These are phyloP conservation scores for Eptesicus fuscus DNA, from an alignment of 2,113 vertebrate species.

Conservation along the genomic window DNA sequence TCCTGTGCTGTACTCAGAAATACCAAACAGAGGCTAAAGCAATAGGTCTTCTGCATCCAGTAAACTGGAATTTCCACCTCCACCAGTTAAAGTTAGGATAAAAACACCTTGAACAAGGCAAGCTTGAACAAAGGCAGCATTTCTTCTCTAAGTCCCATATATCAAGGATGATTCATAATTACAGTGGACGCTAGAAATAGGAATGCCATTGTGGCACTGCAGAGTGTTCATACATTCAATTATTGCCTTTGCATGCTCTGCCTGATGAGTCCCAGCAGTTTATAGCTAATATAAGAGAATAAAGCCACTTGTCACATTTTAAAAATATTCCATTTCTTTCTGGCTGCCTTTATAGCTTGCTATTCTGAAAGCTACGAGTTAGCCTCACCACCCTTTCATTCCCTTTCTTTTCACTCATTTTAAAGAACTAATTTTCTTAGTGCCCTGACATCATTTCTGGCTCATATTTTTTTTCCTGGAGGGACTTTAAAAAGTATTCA, in stretches of 20 bases:
- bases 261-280: constrained; percentile 67
- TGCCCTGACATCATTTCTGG: constrained; percentile 22
- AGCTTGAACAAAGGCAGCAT: constrained; percentile 60
- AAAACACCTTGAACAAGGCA: constrained; percentile 53
- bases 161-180: constrained; percentile 54
- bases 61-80: constrained; percentile 24
- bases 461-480: not conserved
- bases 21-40: not conserved
- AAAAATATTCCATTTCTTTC: constrained; percentile 69
- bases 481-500: constrained; percentile 4
- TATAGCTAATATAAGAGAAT: constrained; percentile 67
- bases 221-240: constrained; percentile 63
- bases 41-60: constrained; percentile 14
- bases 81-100: constrained; percentile 51
- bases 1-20: not conserved
- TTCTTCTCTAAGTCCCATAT: constrained; percentile 64
- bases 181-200: constrained; percentile 73
- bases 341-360: constrained; percentile 46
- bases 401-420: not conserved
- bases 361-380: constrained; percentile 47
- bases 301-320: constrained; percentile 63
- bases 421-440: constrained; percentile 62
- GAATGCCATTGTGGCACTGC: constrained; percentile 60
- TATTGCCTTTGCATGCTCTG: constrained; percentile 66
- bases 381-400: constrained; percentile 27